Conservation (phyloP, 2,113 vertebrate genomes). For the Burhinus bistriatus region DNA sequence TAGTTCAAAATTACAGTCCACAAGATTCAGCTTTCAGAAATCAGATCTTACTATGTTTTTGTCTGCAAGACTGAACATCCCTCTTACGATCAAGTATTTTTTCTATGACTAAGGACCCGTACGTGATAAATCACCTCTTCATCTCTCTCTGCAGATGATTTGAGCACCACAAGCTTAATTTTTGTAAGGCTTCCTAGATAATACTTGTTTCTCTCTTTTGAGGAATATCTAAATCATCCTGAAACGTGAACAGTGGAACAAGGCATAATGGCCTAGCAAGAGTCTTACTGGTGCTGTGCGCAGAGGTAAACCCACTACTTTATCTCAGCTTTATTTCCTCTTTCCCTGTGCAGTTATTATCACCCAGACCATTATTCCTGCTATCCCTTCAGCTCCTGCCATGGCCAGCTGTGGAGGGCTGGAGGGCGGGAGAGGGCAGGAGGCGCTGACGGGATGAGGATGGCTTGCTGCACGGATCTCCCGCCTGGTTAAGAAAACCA, state of each 20-base stretch:
- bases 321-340: neutral
- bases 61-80: neutral
- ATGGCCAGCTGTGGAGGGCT: neutral
- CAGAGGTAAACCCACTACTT: neutral
- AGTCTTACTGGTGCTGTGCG: neutral
- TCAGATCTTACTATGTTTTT: neutral
- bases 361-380: accelerated
- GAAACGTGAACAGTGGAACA: neutral
- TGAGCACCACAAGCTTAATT: neutral
- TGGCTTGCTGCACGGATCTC: neutral
- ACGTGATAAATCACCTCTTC: neutral
- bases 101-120: neutral
- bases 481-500: neutral
- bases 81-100: neutral
- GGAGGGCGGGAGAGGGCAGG: neutral
- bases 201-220: neutral
- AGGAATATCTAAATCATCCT: neutral
- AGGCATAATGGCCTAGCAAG: neutral
- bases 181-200: neutral
- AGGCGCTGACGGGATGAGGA: neutral
- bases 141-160: neutral
- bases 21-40: neutral
- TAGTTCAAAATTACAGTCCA: neutral
- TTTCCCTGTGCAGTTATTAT: neutral
- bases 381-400: neutral